Evolutionary conservation across 2,113 vertebrate genomes (phyloP).

Genomic region (Pelecanoides urinatrix): DNA sequence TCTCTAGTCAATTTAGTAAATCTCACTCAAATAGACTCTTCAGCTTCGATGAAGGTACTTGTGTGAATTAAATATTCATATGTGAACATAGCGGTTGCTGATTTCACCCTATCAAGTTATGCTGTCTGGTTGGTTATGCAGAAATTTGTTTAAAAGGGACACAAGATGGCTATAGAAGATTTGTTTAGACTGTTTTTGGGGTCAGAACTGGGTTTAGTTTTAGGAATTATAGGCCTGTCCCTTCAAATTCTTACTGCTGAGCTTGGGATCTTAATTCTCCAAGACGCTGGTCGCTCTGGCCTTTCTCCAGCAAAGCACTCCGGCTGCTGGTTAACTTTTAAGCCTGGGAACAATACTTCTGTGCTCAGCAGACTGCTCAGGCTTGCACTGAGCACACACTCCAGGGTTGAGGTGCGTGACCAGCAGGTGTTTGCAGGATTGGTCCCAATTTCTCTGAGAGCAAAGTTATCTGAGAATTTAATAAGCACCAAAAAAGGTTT

Average conservation of each 20-base stretch:
- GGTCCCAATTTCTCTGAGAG: background rate
- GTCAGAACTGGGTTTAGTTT: background rate
- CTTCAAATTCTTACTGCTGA: background rate
- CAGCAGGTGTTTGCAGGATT: background rate
- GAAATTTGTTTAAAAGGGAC: background rate
- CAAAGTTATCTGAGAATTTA: background rate
- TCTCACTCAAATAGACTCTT: background rate
- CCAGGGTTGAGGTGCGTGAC: background rate
- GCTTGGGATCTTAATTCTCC: background rate
- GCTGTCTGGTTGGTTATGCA: background rate
- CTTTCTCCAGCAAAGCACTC: background rate
- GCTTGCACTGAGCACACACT: background rate
- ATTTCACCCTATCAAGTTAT: background rate
- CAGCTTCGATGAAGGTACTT: background rate
- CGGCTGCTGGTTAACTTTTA: background rate
- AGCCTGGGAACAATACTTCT: background rate
- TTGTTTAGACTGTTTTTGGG: background rate
- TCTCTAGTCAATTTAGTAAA: background rate
- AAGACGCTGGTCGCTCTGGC: background rate
- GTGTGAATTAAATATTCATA: background rate
- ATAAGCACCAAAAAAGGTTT: background rate
- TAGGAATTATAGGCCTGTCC: background rate
- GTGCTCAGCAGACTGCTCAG: background rate
- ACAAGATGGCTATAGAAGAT: background rate
- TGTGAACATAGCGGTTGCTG: fast-evolving